Base-by-base conservation (phyloP, 2,797 vertebrate species). In the Telmatherina bonti region DNA sequence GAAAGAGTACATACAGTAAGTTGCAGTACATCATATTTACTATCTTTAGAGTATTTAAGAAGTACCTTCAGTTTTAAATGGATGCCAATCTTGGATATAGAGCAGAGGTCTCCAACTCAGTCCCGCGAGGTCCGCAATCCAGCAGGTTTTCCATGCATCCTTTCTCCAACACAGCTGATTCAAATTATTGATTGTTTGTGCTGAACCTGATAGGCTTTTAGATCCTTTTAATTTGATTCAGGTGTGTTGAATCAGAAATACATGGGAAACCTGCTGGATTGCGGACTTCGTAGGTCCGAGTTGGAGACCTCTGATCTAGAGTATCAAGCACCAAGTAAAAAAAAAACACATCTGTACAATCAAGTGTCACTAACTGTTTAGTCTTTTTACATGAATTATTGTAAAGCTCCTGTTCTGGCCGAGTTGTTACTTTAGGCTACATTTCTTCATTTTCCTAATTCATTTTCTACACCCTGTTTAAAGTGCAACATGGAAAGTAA, bases 381-480 rank as follows among this genome's bases (percentile, higher is more conserved):
- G 20, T 22, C n/a, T 24, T 11, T 24, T 4, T 51, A 12, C 26
- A 49, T 49, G 12, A 49, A 20, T 4, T 22, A 1, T 15, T 52
- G 24, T 52, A 26, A 26, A 15, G 12, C 12, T 26, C 5, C 22
- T 15, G 9, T 52, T 52, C 27, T 26, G 24, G 11, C 11, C 22
- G 26, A 26, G 15, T 16, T 29, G 15, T 29, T 30, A 27, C 26
- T 26, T 27, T 20, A 52, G 22, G 22, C 49, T 13, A 29, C 2
- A 7, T 29, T 27, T 27, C 52, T 43, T 16, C 36, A 9, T 3
- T 52, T 31, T n/a, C 36, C 13, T 38, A 9, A 62, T 77, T 62
- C 18, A 61, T 77, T 55, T 66, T 63, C 41, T 41, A 47, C 29
- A 58, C 22, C 27, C 18, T 61, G 13, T 70, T 30, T 56, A 22